These are phyloP conservation scores for Drosophila anomelani DNA, from an alignment of 2,888 invertebrate genomes.

Conservation along the genomic window DNA sequence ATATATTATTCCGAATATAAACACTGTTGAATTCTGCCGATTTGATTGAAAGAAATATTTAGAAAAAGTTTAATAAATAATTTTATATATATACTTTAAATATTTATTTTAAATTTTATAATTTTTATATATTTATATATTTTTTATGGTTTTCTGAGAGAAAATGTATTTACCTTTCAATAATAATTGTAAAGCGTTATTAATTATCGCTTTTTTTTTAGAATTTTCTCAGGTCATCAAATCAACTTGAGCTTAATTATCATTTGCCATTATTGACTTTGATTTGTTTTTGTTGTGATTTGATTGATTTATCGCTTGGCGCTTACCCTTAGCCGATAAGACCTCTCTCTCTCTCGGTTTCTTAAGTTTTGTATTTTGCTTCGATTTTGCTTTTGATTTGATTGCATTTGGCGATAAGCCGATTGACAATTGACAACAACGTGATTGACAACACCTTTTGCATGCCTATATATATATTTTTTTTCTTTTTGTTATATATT, in stretches of 20 bases:
- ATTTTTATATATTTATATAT: too few relatives aligned
- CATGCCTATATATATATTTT: neutral
- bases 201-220: too few relatives aligned
- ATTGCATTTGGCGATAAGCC: constrained; percentile 55
- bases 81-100: too few relatives aligned
- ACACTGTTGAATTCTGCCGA: too few relatives aligned
- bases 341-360: neutral
- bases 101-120: too few relatives aligned
- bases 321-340: constrained; percentile 49
- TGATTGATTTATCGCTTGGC: constrained; percentile 60
- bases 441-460: constrained; percentile 33
- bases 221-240: constrained; percentile 9
- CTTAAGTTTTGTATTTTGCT: constrained; percentile 49
- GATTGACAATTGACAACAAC: constrained; percentile 40
- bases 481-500: neutral
- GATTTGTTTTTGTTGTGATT: constrained; percentile 37
- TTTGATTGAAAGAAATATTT: too few relatives aligned
- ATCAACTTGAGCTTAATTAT: constrained; percentile 39
- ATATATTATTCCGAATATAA: too few relatives aligned
- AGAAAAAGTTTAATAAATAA: too few relatives aligned
- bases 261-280: constrained; percentile 46
- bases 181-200: neutral
- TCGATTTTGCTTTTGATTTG: constrained; percentile 40
- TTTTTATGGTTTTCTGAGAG: too few relatives aligned
- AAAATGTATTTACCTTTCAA: too few relatives aligned